These are phyloP conservation scores for Glareola pratincola DNA, from an alignment of 2,113 vertebrate genomes.

Conservation along the genomic window DNA sequence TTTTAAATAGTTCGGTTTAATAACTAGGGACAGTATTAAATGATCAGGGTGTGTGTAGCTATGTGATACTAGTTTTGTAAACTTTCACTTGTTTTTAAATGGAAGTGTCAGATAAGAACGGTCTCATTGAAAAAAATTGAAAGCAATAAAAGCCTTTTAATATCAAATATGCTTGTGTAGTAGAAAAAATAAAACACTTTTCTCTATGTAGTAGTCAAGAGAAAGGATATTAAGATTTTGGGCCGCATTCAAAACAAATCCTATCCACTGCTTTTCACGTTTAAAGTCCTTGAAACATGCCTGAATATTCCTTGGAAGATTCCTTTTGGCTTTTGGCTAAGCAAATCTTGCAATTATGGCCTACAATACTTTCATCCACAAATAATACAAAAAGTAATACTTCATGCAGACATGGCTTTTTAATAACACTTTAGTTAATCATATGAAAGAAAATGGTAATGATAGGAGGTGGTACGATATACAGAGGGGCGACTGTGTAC, in stretches of 20 bases:
- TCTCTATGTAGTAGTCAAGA: background rate
- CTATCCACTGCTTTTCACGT: background rate
- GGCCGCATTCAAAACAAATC: background rate
- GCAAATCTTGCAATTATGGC: background rate
- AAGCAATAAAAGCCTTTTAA: background rate
- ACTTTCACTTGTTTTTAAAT: background rate
- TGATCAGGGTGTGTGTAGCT: background rate
- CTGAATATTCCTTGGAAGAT: background rate
- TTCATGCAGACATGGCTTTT: background rate
- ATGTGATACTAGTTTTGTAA: background rate
- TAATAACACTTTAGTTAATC: background rate
- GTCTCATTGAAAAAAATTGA: background rate
- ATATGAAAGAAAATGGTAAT: background rate
- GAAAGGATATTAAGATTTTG: background rate
- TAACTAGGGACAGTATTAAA: background rate
- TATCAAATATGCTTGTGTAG: background rate
- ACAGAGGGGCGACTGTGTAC: background rate
- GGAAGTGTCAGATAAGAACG: background rate
- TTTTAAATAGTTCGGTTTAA: background rate
- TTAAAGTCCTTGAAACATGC: background rate
- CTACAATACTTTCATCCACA: background rate
- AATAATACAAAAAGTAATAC: background rate
- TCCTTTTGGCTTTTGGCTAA: background rate
- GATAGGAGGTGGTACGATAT: background rate
- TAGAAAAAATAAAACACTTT: background rate